Evolutionary conservation across 2,113 vertebrate genomes (phyloP).

Genomic region (Candoia aspera): DNA sequence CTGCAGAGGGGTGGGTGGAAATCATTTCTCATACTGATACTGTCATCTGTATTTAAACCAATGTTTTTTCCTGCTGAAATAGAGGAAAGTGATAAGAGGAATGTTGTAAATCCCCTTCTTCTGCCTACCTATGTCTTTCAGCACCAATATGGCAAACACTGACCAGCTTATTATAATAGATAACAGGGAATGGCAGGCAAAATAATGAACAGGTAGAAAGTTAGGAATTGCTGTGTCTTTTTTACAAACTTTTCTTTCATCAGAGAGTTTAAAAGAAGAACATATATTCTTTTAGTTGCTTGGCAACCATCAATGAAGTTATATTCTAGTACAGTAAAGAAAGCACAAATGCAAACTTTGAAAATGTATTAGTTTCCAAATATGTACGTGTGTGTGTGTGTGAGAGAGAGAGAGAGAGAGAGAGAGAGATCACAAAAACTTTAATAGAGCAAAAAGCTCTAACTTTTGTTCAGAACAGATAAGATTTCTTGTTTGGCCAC

Average conservation of each 20-base stretch:
- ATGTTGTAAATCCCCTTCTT: not conserved
- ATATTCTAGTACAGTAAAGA: not conserved
- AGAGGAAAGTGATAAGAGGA: not conserved
- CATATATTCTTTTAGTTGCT: not conserved
- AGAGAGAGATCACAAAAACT: not conserved
- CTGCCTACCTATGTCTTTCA: not conserved
- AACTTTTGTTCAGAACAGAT: not conserved
- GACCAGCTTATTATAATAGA: not conserved
- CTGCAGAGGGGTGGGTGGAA: not conserved
- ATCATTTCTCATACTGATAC: no score
- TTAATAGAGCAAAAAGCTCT: not conserved
- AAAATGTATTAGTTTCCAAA: not conserved
- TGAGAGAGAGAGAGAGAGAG: no score
- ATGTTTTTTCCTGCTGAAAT: not conserved
- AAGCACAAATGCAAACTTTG: not conserved
- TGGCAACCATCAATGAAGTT: not conserved
- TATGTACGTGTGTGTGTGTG: not conserved
- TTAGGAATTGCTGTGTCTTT: not conserved
- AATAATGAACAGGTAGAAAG: not conserved
- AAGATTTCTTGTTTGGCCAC: not conserved
- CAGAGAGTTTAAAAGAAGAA: not conserved
- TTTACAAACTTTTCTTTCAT: not conserved
- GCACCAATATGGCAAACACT: not conserved
- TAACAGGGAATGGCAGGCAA: not conserved
- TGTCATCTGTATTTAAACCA: not conserved